phyloP scores from a whole-genome alignment of 2,888 invertebrate genomes.

The Cerceris ruficornis region DNA sequence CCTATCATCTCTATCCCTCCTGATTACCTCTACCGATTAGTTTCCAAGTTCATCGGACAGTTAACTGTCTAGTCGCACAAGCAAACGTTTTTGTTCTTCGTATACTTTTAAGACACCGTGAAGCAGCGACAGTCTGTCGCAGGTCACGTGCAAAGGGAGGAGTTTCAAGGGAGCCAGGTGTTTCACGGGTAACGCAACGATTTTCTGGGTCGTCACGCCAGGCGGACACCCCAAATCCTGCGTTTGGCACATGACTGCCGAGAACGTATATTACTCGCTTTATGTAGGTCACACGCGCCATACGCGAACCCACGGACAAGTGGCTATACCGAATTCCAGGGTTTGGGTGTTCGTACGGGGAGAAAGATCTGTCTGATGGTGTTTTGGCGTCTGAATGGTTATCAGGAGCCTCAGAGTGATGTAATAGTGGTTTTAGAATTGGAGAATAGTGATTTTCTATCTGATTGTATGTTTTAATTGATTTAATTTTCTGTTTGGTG shows the following conservation, averaged over 20 bases:
- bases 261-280: slow-evolving; percentile 48
- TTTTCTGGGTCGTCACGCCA: slow-evolving; percentile 74
- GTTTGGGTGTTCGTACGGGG: not conserved
- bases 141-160: slow-evolving; percentile 50
- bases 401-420: too few species aligned
- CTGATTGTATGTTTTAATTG: too few species aligned
- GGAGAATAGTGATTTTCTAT: too few species aligned
- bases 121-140: slow-evolving; percentile 48
- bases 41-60: too few species aligned
- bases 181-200: slow-evolving; percentile 58
- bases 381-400: not conserved
- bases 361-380: not conserved
- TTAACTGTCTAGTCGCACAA: not conserved
- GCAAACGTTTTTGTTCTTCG: not conserved
- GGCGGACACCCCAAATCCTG: slow-evolving; percentile 68
- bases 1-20: too few species aligned
- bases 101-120: slow-evolving; percentile 14
- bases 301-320: slow-evolving; percentile 29
- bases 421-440: too few species aligned
- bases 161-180: slow-evolving; percentile 69
- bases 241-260: slow-evolving; percentile 66
- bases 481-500: too few species aligned
- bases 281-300: slow-evolving; percentile 64
- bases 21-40: too few species aligned
- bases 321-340: slow-evolving; percentile 22